Base-by-base conservation (phyloP, 2,113 vertebrate genomes). In the Leucopsar rothschildi region DNA sequence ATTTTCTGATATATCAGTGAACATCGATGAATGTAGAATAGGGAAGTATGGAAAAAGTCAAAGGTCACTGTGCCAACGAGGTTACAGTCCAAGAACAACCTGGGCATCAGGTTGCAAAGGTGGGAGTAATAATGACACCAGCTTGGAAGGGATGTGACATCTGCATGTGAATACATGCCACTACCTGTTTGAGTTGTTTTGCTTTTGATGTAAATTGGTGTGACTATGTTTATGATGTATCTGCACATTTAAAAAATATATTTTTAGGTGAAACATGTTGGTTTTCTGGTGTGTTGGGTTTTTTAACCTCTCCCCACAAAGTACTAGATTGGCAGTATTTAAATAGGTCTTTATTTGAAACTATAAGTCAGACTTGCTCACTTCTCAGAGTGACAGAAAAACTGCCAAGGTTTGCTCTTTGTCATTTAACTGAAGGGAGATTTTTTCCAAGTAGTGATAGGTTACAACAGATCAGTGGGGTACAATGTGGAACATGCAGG, bases 81-180 rank as follows among this genome's bases (percentile, higher is more conserved):
- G 18, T 0, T 18, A 16, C 40, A 64, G n/a, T 9, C 35, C 31
- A 27, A n/a, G 35, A 63, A 47, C 33, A 23, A 17, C 5, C 45
- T n/a, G 28, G 49, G 20, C 71, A 64, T 29, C 6, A 27, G 28
- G n/a, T n/a, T 93, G 23, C 53, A 68, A 10, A 24, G 15, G 21
- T 9, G 6, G 50, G 27, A 45, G 10, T 9, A 55, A 18, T 28
- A 24, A 27, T 8, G 17, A 57, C 1, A 6, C 22, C 31, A n/a
- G 45, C 20, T 11, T 61, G 44, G 77, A 57, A 57, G 24, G n/a
- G 57, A 55, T 15, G 1, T 6, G 37, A 35, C 1, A 1, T n/a
- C 47, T 60, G 20, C 5, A 0, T 22, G 5, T 5, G 2, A 42
- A 13, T n/a, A 55, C 0, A 0, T 44, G 29, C 23, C 27, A 10